These are phyloP conservation scores for Turdus rufiventris DNA, from an alignment of 2,113 vertebrate genomes.

Conservation along the genomic window DNA sequence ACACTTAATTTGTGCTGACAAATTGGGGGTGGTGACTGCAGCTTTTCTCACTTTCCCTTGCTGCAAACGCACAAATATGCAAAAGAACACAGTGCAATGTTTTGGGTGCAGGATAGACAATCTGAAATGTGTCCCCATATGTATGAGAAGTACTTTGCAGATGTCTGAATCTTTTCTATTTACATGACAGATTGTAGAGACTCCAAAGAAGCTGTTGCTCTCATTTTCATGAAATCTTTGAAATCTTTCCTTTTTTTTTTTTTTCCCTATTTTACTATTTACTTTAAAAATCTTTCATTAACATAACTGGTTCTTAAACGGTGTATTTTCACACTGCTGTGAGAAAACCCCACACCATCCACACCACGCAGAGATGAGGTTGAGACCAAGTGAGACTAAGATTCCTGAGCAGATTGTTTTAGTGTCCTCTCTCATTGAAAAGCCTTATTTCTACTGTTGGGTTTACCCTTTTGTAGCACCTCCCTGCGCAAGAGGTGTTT, in stretches of 20 bases:
- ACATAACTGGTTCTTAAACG: background rate
- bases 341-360: rapidly evolving
- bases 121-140: conserved; percentile 37
- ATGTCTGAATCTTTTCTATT: conserved; percentile 54
- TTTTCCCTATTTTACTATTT: background rate
- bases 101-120: conserved; percentile 30
- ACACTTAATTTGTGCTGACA: background rate
- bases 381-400: background rate
- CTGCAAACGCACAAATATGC: background rate
- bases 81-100: conserved; percentile 6
- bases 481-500: background rate
- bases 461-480: background rate
- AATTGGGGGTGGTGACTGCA: background rate
- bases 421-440: background rate
- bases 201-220: conserved; percentile 29
- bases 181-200: conserved; percentile 54
- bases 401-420: background rate
- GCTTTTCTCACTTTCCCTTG: conserved; percentile 13
- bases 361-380: background rate
- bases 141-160: conserved; percentile 33
- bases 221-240: conserved; percentile 8
- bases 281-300: background rate
- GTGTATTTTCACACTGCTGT: background rate
- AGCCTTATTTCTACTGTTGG: background rate
- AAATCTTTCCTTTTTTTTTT: background rate